Percentiles rank a stretch among this genome's conserved stretches.
phyloP scores from a whole-genome alignment of 1,140 invertebrate genomes.

The Tyrophagus putrescentiae region DNA sequence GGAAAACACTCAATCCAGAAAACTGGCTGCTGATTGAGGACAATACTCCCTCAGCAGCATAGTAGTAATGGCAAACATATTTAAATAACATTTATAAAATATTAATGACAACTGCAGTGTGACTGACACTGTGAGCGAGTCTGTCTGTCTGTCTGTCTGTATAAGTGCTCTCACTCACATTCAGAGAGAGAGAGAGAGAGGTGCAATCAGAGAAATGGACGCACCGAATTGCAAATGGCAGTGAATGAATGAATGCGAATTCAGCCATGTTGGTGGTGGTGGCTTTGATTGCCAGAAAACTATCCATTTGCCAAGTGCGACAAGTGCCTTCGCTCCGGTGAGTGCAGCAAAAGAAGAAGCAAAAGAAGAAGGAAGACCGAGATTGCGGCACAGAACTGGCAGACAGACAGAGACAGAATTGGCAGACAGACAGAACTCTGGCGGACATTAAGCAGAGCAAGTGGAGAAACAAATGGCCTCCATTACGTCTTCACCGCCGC shows the following conservation, averaged over 20 bases:
- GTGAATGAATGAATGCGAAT: not conserved
- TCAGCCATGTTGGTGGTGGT: not conserved
- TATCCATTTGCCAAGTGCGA: not conserved
- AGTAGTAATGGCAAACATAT: not conserved
- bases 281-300: conserved; percentile 1
- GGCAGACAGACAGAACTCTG: not conserved
- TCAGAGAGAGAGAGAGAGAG: no score
- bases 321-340: not conserved
- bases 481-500: not conserved
- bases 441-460: not conserved
- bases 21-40: no score
- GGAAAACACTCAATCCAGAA: no score
- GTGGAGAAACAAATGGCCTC: not conserved
- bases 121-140: not conserved
- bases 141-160: not conserved
- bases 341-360: not conserved
- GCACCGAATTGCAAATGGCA: not conserved
- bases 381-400: not conserved
- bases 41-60: not conserved
- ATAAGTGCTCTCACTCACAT: no score
- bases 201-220: not conserved
- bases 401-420: no score
- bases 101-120: not conserved
- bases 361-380: not conserved
- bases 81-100: conserved; percentile 13